These are phyloP conservation scores for Lycocerus yunnanus DNA, from an alignment of 2,888 invertebrate genomes.

Conservation along the genomic window DNA sequence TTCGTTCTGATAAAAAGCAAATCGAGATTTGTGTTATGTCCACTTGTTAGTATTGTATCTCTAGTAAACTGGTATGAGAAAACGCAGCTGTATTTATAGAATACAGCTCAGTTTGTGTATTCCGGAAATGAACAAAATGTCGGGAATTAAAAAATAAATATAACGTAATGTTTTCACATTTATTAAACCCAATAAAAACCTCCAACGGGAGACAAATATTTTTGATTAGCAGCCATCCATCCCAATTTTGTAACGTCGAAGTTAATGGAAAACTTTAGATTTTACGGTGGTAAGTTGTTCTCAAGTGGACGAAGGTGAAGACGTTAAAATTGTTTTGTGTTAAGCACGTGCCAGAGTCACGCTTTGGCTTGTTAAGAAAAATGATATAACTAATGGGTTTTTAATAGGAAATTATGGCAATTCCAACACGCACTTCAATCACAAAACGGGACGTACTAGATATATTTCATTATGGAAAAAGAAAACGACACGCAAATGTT, in stretches of 20 bases:
- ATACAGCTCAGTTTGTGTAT: background rate
- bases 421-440: constrained; percentile 32
- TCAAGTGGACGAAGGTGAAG: constrained; percentile 1
- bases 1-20: constrained; percentile 5
- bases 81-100: background rate
- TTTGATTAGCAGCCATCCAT: background rate
- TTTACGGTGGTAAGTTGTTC: background rate
- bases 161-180: background rate
- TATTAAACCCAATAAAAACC: background rate
- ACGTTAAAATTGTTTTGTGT: constrained; percentile 37
- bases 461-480: constrained; percentile 39
- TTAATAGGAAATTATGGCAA: constrained; percentile 44
- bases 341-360: constrained; percentile 36
- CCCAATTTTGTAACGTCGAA: background rate
- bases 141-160: background rate
- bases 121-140: background rate
- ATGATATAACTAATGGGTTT: constrained; percentile 47
- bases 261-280: background rate
- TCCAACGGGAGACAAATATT: background rate
- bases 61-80: background rate
- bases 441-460: constrained; percentile 33
- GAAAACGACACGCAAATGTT: constrained; percentile 34
- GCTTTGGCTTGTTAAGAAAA: constrained; percentile 37
- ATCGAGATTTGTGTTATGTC: constrained; percentile 23
- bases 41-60: constrained; percentile 19